Percentiles rank a stretch among this genome's conserved stretches.
Evolutionary conservation across 2,113 vertebrate genomes (phyloP).

Genomic region (mouse (Mus musculus)): GRCm39 chr13:113972001-113972500

Average conservation of each 20-base stretch:
- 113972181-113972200: not conserved
- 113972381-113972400: not conserved
- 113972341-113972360: not conserved
- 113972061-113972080: not conserved
- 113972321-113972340: not conserved
- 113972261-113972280: not conserved
- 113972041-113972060: not conserved
- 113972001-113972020: not conserved
- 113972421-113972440: not conserved
- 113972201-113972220: not conserved
- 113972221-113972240: not conserved
- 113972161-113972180: not conserved
- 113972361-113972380: not conserved
- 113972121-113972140: not conserved
- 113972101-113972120: not conserved
- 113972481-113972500: too few relatives aligned
- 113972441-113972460: too few relatives aligned
- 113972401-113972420: not conserved
- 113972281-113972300: not conserved
- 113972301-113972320: not conserved
- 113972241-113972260: not conserved
- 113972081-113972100: conserved; percentile 20
- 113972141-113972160: not conserved
- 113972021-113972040: not conserved
- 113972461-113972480: too few relatives aligned